Conservation (phyloP, 2,888 invertebrate species). For the Drosophila buzzatii region DNA sequence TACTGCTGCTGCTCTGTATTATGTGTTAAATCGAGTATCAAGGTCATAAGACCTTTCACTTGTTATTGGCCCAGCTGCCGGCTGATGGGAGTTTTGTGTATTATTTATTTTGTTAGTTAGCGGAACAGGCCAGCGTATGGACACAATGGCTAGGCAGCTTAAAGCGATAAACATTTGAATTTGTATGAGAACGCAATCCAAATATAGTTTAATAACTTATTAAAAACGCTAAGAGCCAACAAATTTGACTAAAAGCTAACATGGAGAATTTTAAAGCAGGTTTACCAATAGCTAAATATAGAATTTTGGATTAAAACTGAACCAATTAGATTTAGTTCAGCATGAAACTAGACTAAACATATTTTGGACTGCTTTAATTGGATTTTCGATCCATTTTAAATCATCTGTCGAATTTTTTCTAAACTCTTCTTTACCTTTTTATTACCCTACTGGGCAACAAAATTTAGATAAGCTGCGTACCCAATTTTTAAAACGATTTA, state of each 20-base stretch:
- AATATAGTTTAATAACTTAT: slow-evolving; percentile 49
- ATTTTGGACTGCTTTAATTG: no score
- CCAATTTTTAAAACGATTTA: slow-evolving; percentile 71
- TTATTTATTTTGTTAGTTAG: slow-evolving; percentile 34
- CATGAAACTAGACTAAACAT: background rate
- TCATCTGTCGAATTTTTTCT: background rate
- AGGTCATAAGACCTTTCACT: slow-evolving; percentile 70
- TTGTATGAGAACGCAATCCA: slow-evolving; percentile 25
- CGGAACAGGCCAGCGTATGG: slow-evolving; percentile 28
- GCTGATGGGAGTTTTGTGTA: slow-evolving; percentile 41
- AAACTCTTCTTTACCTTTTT: background rate
- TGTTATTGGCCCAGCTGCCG: slow-evolving; percentile 16
- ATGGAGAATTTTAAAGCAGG: background rate
- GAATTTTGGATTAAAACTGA: background rate
- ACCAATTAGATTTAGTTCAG: background rate
- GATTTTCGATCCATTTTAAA: no score
- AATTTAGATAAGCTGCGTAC: slow-evolving; percentile 63
- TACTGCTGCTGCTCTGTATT: slow-evolving; percentile 66
- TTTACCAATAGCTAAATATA: background rate
- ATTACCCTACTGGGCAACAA: slow-evolving; percentile 23
- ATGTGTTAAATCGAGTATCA: slow-evolving; percentile 70
- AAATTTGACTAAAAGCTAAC: background rate
- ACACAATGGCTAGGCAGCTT: slow-evolving; percentile 32
- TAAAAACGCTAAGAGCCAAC: background rate
- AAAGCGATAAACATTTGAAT: slow-evolving; percentile 13